These are phyloP conservation scores for Hyppa rectilinea DNA, from an alignment of 2,888 invertebrate species.

Conservation along the genomic window DNA sequence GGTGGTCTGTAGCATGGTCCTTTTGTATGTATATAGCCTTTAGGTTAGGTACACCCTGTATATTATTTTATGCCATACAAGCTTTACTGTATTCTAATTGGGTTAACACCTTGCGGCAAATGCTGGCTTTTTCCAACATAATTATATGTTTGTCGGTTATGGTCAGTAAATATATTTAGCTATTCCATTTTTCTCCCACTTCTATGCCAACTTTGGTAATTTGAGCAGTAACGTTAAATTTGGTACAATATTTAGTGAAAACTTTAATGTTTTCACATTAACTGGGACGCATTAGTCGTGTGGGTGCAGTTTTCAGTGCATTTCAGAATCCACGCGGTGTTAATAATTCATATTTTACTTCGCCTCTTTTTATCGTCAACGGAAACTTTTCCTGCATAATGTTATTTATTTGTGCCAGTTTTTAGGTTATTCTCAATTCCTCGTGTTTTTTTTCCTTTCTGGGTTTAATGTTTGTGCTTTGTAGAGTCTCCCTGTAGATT, in stretches of 20 bases:
- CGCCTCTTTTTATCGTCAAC: slow-evolving; percentile 46
- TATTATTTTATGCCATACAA: no score
- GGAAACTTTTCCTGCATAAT: slow-evolving; percentile 31
- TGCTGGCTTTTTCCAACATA: no score
- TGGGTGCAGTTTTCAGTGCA: slow-evolving; percentile 56
- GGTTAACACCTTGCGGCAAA: background rate
- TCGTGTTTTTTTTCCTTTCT: background rate
- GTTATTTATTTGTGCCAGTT: slow-evolving; percentile 53
- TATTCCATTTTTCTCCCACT: background rate
- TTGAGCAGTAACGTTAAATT: slow-evolving; percentile 18
- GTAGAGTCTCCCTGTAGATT: no score
- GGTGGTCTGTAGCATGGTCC: no score
- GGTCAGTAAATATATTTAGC: background rate
- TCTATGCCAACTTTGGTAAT: background rate
- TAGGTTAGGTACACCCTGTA: no score
- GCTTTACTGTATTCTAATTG: background rate
- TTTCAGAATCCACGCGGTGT: slow-evolving; percentile 34
- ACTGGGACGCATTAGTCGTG: slow-evolving; percentile 52
- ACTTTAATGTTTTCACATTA: slow-evolving; percentile 44
- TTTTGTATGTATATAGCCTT: no score
- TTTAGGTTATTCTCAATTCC: slow-evolving; percentile 30
- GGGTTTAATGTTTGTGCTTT: background rate
- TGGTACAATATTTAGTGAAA: slow-evolving; percentile 38
- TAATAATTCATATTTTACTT: slow-evolving; percentile 56
- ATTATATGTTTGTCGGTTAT: no score